phyloP scores from a whole-genome alignment of 2,888 invertebrate species.

The Pyrgus malvae region DNA sequence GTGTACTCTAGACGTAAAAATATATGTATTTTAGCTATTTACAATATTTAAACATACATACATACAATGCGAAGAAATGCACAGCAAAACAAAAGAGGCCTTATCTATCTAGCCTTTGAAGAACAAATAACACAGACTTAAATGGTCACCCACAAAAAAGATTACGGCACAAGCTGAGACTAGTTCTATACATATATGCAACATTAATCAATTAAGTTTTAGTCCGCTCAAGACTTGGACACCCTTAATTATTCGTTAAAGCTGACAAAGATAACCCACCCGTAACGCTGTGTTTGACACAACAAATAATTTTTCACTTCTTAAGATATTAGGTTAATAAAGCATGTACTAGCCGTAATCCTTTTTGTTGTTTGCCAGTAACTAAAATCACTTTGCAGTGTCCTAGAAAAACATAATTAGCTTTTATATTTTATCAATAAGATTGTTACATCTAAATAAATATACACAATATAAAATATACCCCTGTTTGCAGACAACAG shows the following conservation, averaged over 20 bases:
- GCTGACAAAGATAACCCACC: slow-evolving; percentile 45
- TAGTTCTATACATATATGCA: slow-evolving; percentile 44
- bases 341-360: slow-evolving; percentile 52
- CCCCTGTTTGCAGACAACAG: slow-evolving; percentile 76
- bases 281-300: slow-evolving; percentile 45
- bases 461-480: slow-evolving; percentile 67
- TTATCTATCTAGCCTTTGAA: slow-evolving; percentile 71
- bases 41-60: slow-evolving; percentile 82
- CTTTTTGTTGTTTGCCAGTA: slow-evolving; percentile 65
- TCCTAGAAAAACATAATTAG: slow-evolving; percentile 77
- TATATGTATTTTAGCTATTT: slow-evolving; percentile 80
- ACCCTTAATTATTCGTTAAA: slow-evolving; percentile 40
- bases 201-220: slow-evolving; percentile 36
- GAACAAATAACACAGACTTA: slow-evolving; percentile 79
- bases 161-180: slow-evolving; percentile 55
- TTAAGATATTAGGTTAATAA: slow-evolving; percentile 37
- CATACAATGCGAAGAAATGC: slow-evolving; percentile 83
- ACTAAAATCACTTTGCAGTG: slow-evolving; percentile 63
- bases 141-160: slow-evolving; percentile 69
- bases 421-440: slow-evolving; percentile 52
- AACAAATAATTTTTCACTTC: slow-evolving; percentile 29
- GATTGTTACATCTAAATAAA: slow-evolving; percentile 63
- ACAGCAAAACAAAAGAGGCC: slow-evolving; percentile 77
- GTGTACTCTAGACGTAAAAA: slow-evolving; percentile 83
- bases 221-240: slow-evolving; percentile 40